Conservation (phyloP, 1,140 invertebrate genomes). For the Atta colombica region DNA sequence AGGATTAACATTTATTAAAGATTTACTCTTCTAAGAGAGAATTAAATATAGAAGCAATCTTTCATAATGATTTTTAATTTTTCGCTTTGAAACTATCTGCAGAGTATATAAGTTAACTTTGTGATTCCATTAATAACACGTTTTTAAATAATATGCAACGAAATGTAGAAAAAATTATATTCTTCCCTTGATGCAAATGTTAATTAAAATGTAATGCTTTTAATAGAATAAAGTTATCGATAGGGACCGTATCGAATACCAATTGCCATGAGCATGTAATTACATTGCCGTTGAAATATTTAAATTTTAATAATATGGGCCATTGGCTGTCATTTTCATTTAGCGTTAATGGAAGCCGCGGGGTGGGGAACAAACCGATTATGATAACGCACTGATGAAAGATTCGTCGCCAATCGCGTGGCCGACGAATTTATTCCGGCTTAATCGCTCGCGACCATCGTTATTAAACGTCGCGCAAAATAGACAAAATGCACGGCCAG, state of each 20-base stretch:
- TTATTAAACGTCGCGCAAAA: conserved; percentile 60
- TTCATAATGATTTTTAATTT: background rate
- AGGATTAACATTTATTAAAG: conserved; percentile 30
- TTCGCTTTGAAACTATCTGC: background rate
- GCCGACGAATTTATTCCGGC: conserved; percentile 26
- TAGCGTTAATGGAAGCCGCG: background rate
- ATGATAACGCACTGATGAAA: conserved; percentile 49
- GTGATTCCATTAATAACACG: background rate
- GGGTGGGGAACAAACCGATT: conserved; percentile 32
- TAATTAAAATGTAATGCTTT: conserved; percentile 1
- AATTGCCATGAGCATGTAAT: conserved; percentile 9
- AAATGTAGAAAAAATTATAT: background rate
- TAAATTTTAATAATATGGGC: background rate
- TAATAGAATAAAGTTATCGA: background rate
- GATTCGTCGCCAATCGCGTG: conserved; percentile 27
- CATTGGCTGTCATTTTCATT: background rate
- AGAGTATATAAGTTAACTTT: background rate
- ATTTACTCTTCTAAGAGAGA: background rate
- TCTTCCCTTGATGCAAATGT: background rate
- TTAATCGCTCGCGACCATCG: conserved; percentile 71
- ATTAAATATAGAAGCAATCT: background rate
- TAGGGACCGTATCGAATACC: background rate
- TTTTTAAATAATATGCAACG: background rate
- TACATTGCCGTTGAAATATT: background rate
- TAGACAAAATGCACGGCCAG: conserved; percentile 9